Evolutionary conservation across 2,113 vertebrate genomes (phyloP).

Genomic region (Clinocottus analis): DNA sequence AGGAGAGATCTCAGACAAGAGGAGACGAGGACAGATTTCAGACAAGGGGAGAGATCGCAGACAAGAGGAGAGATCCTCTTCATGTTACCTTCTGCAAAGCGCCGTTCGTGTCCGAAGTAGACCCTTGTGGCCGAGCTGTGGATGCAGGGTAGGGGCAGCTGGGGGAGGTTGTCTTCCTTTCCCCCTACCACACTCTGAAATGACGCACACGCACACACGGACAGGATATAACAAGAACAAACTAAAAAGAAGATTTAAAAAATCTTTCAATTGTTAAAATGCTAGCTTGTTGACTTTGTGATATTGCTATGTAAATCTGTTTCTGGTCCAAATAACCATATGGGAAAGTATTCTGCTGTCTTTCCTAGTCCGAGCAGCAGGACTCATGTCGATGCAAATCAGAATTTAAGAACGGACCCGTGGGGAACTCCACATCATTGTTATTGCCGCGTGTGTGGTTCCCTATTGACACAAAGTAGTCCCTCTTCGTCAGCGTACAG

Average conservation of each 20-base stretch:
- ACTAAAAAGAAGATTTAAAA: neutral
- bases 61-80: neutral
- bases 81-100: constrained; percentile 91
- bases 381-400: neutral
- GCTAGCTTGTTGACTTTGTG: neutral
- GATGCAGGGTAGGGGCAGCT: constrained; percentile 95
- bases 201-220: neutral
- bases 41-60: neutral
- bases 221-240: neutral
- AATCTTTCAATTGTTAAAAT: neutral
- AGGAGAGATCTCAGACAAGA: no score
- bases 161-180: constrained; percentile 82
- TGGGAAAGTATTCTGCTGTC: neutral
- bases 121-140: constrained; percentile 91
- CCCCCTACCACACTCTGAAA: constrained; percentile 85
- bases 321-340: neutral
- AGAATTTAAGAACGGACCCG: no score
- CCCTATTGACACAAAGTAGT: no score
- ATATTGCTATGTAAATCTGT: neutral
- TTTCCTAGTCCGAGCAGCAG: neutral
- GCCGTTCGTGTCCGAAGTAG: constrained; percentile 95
- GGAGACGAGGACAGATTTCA: constrained; percentile 28
- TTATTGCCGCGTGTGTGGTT: no score
- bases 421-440: no score
- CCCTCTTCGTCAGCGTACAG: no score